A percentile compares a stretch with the other conserved stretches of the same genome.
These are phyloP conservation scores for Merluccius polli DNA, from an alignment of 2,797 vertebrate species.

Conservation along the genomic window DNA sequence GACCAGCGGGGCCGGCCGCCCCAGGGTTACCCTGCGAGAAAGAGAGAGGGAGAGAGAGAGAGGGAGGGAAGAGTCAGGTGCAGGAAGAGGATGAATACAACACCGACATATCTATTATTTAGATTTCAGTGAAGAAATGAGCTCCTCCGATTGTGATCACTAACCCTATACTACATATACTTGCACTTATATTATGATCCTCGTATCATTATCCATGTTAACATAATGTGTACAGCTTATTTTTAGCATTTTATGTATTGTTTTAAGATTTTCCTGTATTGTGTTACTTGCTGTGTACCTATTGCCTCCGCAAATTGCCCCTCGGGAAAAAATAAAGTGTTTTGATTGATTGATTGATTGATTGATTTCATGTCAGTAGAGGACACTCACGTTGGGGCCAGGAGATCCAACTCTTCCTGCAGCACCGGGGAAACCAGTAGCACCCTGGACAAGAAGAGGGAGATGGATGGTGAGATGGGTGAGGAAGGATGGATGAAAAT, in stretches of 20 bases:
- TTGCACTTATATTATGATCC: too few relatives aligned
- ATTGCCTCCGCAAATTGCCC: too few relatives aligned
- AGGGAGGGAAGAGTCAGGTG: neutral
- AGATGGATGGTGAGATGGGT: conserved; percentile 13
- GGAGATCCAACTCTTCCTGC: conserved; percentile 92
- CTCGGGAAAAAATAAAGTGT: too few relatives aligned
- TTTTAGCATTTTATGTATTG: too few relatives aligned
- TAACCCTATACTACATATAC: too few relatives aligned
- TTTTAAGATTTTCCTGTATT: too few relatives aligned
- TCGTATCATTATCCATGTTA: too few relatives aligned
- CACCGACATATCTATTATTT: neutral
- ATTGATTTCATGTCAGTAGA: neutral
- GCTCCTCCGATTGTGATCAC: neutral
- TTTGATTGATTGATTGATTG: too few relatives aligned
- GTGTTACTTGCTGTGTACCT: too few relatives aligned
- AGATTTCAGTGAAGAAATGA: neutral
- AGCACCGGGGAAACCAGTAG: conserved; percentile 94
- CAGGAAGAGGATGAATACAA: neutral
- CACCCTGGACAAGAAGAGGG: conserved; percentile 85
- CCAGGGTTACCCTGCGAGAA: conserved; percentile 89
- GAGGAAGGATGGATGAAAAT: neutral
- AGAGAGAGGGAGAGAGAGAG: conserved; percentile 3
- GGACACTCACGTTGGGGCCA: conserved; percentile 86
- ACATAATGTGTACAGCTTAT: too few relatives aligned
- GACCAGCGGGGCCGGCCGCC: conserved; percentile 78